A percentile compares a stretch with the other conserved stretches of the same genome.
Conservation (phyloP, 2,888 invertebrate species). For the Dioctria linearis region DNA sequence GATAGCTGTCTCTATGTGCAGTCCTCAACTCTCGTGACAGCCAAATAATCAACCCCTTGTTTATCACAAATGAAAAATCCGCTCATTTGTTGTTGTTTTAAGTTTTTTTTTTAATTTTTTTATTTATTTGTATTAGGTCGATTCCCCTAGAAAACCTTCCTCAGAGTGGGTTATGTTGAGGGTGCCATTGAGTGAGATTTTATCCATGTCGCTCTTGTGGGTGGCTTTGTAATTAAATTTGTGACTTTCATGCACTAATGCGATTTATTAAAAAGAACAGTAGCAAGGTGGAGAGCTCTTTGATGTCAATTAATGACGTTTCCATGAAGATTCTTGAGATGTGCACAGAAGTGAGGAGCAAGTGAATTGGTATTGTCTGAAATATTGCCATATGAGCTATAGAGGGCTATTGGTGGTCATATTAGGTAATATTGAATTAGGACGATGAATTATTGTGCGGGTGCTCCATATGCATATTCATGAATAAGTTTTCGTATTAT, state of each 20-base stretch:
- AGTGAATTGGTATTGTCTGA: no score
- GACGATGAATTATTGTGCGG: no score
- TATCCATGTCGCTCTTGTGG: constrained; percentile 5
- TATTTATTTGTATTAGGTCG: constrained; percentile 48
- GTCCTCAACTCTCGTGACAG: constrained; percentile 23
- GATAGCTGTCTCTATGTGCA: neutral
- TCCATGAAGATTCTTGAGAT: neutral
- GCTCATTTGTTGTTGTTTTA: constrained; percentile 52
- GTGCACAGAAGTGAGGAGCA: no score
- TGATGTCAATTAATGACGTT: neutral
- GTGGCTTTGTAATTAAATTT: constrained; percentile 45
- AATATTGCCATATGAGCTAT: no score
- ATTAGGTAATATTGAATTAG: no score
- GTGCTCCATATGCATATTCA: no score
- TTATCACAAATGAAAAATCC: constrained; percentile 49
- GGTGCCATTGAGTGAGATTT: neutral
- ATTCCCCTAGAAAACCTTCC: constrained; percentile 11
- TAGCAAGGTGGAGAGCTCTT: constrained; percentile 16
- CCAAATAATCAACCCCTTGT: constrained; percentile 49
- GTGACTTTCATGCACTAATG: constrained; percentile 43
- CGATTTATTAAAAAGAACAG: constrained; percentile 29
- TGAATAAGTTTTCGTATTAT: no score
- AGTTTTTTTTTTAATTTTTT: constrained; percentile 46
- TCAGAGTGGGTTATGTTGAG: neutral
- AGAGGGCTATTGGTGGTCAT: no score